phyloP scores from a whole-genome alignment of 2,113 vertebrate genomes.

The Centrocercus urophasianus region DNA sequence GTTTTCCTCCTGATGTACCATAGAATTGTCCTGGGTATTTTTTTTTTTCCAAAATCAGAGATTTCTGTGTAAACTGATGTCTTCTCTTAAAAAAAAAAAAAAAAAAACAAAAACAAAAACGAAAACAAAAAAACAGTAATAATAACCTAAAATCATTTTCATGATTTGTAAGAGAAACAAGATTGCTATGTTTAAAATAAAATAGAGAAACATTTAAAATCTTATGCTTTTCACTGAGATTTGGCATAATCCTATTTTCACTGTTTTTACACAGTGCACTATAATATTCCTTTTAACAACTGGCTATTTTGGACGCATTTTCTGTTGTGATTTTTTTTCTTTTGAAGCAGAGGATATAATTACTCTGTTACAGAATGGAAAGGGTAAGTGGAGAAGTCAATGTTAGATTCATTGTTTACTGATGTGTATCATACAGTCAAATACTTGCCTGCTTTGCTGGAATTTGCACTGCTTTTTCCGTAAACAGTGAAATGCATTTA shows the following conservation, averaged over 20 bases:
- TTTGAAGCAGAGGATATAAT: not conserved
- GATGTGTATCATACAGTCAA: not conserved
- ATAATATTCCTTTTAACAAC: not conserved
- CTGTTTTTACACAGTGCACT: not conserved
- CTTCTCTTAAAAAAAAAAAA: not conserved
- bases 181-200: not conserved
- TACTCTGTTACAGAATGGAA: not conserved
- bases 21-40: not conserved
- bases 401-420: not conserved
- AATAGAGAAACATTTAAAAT: not conserved
- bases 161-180: not conserved
- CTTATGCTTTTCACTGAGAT: not conserved
- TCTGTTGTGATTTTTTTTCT: not conserved
- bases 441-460: not conserved
- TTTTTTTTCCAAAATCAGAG: not conserved
- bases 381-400: not conserved
- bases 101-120: not conserved
- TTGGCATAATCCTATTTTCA: not conserved
- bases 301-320: not conserved
- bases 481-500: not conserved
- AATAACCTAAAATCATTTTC: not conserved
- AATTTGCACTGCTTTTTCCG: not conserved
- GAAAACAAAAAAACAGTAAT: not conserved
- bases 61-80: not conserved
- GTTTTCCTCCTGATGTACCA: not conserved